Evolutionary conservation across 2,113 vertebrate species (phyloP).

Genomic region (Pithys albifrons): DNA sequence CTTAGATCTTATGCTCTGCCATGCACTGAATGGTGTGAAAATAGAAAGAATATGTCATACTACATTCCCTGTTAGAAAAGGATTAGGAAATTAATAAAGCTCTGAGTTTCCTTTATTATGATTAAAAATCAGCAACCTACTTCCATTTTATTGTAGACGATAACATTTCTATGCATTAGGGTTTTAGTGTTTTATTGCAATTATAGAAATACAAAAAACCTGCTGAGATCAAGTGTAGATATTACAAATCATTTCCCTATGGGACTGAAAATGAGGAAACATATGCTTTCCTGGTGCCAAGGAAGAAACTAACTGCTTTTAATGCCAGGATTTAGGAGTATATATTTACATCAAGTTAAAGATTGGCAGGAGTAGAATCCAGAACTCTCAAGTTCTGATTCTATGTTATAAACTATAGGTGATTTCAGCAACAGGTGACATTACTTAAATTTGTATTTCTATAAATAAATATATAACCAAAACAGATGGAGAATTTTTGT

Average conservation of each 20-base stretch:
- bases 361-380: background rate
- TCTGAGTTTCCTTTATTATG: background rate
- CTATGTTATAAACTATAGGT: background rate
- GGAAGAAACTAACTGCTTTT: background rate
- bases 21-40: background rate
- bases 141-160: background rate
- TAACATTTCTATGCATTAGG: background rate
- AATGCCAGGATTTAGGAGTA: background rate
- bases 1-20: background rate
- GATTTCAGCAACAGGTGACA: background rate
- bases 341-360: background rate
- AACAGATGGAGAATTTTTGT: background rate
- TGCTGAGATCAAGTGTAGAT: background rate
- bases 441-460: background rate
- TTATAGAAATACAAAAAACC: background rate
- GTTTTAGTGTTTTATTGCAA: background rate
- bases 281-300: rapidly evolving
- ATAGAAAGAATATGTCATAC: background rate
- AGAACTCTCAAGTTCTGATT: background rate
- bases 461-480: background rate
- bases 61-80: background rate
- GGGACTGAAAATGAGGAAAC: background rate
- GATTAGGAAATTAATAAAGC: background rate
- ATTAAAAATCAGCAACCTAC: background rate
- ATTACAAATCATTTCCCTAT: background rate